These are phyloP conservation scores for Nemoura dubitans DNA, from an alignment of 2,888 invertebrate genomes.

Conservation along the genomic window DNA sequence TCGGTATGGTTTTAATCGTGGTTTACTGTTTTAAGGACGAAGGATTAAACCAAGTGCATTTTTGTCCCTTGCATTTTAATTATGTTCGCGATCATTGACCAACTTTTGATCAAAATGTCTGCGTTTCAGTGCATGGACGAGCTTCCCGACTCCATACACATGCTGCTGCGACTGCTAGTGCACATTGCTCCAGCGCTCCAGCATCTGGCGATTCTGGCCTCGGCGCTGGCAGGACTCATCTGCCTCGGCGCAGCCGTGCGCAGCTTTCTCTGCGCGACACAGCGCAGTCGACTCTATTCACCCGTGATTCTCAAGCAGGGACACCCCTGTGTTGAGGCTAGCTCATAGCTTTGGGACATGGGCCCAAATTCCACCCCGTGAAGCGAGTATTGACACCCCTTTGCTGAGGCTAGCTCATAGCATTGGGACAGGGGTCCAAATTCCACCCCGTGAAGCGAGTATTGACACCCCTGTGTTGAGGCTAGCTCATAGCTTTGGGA, in stretches of 20 bases:
- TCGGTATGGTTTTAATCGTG: no score
- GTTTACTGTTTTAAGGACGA: no score
- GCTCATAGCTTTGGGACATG: neutral
- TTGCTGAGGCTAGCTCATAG: no score
- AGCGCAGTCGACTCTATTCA: neutral
- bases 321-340: neutral
- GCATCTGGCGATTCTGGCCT: neutral
- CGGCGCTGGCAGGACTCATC: neutral
- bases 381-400: no score
- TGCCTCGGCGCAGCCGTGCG: constrained; percentile 25
- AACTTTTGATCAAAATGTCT: no score
- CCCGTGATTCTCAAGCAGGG: neutral
- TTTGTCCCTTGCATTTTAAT: no score
- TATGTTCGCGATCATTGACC: no score
- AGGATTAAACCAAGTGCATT: no score
- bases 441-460: neutral
- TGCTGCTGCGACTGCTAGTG: constrained; percentile 27
- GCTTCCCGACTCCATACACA: constrained; percentile 27
- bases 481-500: neutral
- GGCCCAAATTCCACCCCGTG: no score
- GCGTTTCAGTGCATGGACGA: constrained; percentile 44
- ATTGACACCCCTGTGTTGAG: neutral
- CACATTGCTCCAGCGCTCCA: constrained; percentile 31
- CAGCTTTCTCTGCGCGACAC: neutral
- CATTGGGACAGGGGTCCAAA: no score